Conservation (phyloP, 2,888 invertebrate species). For the Apamea anceps region DNA sequence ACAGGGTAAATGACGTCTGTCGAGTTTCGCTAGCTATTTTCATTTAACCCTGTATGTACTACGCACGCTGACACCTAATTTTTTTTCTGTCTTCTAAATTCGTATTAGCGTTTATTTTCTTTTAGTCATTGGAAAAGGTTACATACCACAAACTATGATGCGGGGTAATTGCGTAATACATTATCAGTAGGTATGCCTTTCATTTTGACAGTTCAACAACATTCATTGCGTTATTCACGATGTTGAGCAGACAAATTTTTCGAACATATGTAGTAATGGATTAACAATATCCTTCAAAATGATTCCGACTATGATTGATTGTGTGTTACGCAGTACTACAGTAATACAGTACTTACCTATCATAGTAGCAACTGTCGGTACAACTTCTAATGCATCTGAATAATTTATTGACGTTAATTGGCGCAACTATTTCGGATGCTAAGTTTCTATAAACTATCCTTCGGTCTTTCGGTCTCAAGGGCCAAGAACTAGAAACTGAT, state of each 20-base stretch:
- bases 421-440: not conserved
- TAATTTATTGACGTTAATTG: conserved; percentile 1
- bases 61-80: not conserved
- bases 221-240: too few species aligned
- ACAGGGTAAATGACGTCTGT: too few species aligned
- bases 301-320: too few species aligned
- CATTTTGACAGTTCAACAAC: too few species aligned
- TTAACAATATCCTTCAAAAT: too few species aligned
- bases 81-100: not conserved
- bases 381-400: not conserved
- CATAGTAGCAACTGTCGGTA: not conserved
- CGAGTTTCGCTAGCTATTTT: too few species aligned
- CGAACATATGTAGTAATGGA: too few species aligned
- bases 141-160: not conserved
- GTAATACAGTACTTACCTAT: not conserved
- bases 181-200: too few species aligned
- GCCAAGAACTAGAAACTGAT: conserved; percentile 52
- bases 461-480: conserved; percentile 4
- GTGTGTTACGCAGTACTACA: too few species aligned
- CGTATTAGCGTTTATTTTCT: not conserved
- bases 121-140: not conserved
- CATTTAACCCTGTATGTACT: too few species aligned
- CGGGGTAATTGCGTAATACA: too few species aligned
- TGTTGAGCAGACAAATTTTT: too few species aligned
- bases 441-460: conserved; percentile 9